phyloP scores from a whole-genome alignment of 2,797 vertebrate species.

The Pseudomugil tenellus region DNA sequence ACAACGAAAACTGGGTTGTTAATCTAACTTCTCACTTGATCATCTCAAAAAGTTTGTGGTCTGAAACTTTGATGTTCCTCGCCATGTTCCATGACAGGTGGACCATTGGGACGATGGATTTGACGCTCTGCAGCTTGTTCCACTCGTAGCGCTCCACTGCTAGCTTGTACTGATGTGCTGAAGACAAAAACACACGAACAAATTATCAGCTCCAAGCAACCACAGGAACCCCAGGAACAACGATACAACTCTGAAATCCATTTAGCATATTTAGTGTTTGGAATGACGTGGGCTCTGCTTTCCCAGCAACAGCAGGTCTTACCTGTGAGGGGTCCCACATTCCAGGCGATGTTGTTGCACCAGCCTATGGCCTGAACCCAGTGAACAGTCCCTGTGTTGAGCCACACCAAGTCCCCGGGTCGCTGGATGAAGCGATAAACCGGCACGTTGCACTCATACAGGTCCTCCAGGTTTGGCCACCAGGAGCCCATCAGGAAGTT shows the following conservation, averaged over 20 bases:
- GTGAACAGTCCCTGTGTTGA: slow-evolving; percentile 97
- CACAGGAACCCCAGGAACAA: too few species aligned
- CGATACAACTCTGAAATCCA: too few species aligned
- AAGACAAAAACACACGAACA: too few species aligned
- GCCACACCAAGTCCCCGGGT: slow-evolving; percentile 97
- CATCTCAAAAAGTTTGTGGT: slow-evolving; percentile 99
- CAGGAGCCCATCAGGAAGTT: slow-evolving; percentile 99
- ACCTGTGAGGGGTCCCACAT: slow-evolving; percentile 97
- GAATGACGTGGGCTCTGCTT: background rate
- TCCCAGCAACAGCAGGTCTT: too few species aligned
- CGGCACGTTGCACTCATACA: slow-evolving; percentile 96
- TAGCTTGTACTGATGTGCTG: slow-evolving; percentile 96
- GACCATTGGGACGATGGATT: slow-evolving; percentile 99
- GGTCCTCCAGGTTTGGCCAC: slow-evolving; percentile 99
- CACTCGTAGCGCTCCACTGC: slow-evolving; percentile 98
- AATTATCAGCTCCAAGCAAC: too few species aligned
- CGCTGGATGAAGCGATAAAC: slow-evolving; percentile 98
- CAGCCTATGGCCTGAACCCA: slow-evolving; percentile 99
- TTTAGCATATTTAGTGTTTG: background rate
- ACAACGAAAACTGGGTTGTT: too few species aligned
- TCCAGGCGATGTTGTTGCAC: slow-evolving; percentile 99
- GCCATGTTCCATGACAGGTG: slow-evolving; percentile 99
- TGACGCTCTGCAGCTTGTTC: slow-evolving; percentile 98
- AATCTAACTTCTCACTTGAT: slow-evolving; percentile 99
- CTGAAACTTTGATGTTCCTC: slow-evolving; percentile 98